phyloP scores from a whole-genome alignment of 2,113 vertebrate genomes.

The Micronycteris hirsuta region DNA sequence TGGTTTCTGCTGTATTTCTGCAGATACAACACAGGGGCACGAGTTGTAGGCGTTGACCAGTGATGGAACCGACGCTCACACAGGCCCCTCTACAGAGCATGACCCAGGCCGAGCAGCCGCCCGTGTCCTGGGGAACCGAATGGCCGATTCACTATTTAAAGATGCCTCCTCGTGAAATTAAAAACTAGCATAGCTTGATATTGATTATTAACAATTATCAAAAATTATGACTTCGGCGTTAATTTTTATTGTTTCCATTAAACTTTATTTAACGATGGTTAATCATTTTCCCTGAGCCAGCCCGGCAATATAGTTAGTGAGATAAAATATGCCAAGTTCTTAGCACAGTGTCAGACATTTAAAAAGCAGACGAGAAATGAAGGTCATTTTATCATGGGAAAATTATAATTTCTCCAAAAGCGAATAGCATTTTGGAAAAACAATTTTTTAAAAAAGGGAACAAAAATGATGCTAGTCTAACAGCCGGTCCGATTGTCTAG shows the following conservation, averaged over 20 bases:
- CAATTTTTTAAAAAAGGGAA: background rate
- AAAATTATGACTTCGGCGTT: slow-evolving; percentile 31
- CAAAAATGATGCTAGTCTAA: background rate
- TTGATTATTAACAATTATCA: slow-evolving; percentile 52
- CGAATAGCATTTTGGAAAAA: background rate
- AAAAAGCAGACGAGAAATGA: background rate
- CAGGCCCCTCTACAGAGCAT: background rate
- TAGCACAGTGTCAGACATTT: background rate
- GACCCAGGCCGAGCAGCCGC: background rate
- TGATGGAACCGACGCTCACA: background rate
- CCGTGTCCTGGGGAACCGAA: background rate
- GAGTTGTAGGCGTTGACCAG: background rate
- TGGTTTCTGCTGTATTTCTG: background rate
- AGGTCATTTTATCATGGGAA: background rate
- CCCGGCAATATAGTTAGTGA: background rate
- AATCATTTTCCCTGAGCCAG: slow-evolving; percentile 14
- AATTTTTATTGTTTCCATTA: slow-evolving; percentile 59
- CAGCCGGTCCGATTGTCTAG: background rate
- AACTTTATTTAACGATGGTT: slow-evolving; percentile 34
- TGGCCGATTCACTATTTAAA: background rate
- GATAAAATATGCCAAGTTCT: background rate
- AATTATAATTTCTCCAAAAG: background rate
- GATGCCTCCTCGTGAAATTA: slow-evolving; percentile 11
- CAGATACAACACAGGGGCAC: background rate
- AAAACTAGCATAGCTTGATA: background rate